Base-by-base conservation (phyloP, 2,888 invertebrate species). In the Oxytorus armatus region DNA sequence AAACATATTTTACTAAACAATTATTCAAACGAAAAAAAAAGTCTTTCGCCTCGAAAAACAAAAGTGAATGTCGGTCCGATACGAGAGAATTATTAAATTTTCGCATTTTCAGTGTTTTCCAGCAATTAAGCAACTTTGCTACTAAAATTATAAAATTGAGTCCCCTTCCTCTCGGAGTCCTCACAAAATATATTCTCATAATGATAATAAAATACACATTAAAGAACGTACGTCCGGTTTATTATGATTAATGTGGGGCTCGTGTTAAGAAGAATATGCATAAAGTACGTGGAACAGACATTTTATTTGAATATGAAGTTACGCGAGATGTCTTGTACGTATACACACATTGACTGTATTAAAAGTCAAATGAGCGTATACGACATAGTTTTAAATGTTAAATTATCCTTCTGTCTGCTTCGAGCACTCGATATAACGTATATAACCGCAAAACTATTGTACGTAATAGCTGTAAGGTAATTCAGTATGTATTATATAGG, bases 391-490 rank as follows among this genome's bases (percentile, higher is more conserved):
- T 42, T 16, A 42, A 25, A 42, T 16, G 68, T 55, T 42, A 42
- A 69, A 69, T 69, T 69, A 69, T 53, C 55, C 55, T 29, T 23
- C 5, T 55, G 14, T 16, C 39, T 14, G 42, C 18, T 42, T 69
- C 55, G 16, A 55, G 55, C 23, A 21, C 42, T 55, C 36, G 36
- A 49, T 23, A 59, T 29, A 47, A 42, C 39, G n/a, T 42, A 0
- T 29, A 39, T 47, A 47, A 16, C 14, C 3, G 3, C 23, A 61
- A 49, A 68, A 25, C 33, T 61, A 68, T 25, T 16, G 16, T 39
- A 53, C 55, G 49, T 68, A 61, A 66, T 59, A 66, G 75, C 42
- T 18, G 29, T 55, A 33, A 51, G 25, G 75, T 70, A 75, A 79
- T 76, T 79, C 61, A 21, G 69, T 61, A 36, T 61, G 16, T 55